Conservation (phyloP, 23 tunicate genomes). For the Oikopleura albicans region DNA sequence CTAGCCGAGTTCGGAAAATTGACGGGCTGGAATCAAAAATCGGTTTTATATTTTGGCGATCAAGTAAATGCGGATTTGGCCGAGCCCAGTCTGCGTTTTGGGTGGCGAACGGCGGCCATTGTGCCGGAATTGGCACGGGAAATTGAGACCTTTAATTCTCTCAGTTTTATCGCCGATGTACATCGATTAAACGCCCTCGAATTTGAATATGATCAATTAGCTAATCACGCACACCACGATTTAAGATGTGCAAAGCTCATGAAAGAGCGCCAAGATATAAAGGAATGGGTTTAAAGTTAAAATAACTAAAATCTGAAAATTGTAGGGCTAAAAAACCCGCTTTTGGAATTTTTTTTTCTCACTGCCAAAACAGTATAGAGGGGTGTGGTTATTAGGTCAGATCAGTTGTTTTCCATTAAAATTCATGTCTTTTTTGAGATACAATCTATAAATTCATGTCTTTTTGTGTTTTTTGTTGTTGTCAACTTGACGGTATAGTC, state of each 20-base stretch:
- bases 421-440: no score
- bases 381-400: no score
- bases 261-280: constrained; percentile 30
- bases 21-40: constrained; percentile 42
- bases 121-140: constrained; percentile 72
- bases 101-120: constrained; percentile 89
- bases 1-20: constrained; percentile 45
- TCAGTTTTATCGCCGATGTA: constrained; percentile 27
- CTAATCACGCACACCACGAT: constrained; percentile 43
- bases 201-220: background rate
- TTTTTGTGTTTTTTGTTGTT: no score
- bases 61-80: constrained; percentile 14
- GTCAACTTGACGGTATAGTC: no score
- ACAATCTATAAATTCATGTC: no score
- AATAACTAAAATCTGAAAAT: background rate
- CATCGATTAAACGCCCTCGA: background rate
- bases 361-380: no score
- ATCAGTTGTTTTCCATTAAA: no score
- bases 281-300: background rate
- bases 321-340: background rate
- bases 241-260: constrained; percentile 42
- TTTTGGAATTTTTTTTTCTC: background rate
- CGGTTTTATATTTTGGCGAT: constrained; percentile 21
- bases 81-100: constrained; percentile 24
- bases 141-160: constrained; percentile 37